Conservation (phyloP, 2,113 vertebrate species). For the Paradisaea rubra region DNA sequence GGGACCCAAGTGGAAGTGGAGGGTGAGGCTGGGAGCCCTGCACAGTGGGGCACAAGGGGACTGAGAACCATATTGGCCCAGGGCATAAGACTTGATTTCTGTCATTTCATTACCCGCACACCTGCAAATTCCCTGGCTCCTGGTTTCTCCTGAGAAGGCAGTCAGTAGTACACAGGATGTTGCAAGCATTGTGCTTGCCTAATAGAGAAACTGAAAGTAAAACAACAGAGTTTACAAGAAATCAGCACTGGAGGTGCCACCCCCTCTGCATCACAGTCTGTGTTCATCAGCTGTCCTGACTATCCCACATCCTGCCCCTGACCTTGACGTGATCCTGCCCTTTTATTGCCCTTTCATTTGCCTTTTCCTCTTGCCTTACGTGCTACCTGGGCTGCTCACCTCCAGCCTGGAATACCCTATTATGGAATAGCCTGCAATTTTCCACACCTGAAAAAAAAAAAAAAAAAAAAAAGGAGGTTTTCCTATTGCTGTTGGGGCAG, state of each 20-base stretch:
- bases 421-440: too few relatives aligned
- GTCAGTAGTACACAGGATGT: rapidly evolving
- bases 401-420: not conserved
- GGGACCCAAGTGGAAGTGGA: not conserved
- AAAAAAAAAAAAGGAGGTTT: not conserved
- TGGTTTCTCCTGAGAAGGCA: not conserved
- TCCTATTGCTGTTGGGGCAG: not conserved
- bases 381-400: not conserved
- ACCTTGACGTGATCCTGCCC: not conserved
- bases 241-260: rapidly evolving
- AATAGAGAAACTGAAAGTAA: not conserved
- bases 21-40: not conserved
- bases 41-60: rapidly evolving
- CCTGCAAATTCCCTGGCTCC: not conserved
- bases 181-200: not conserved
- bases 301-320: rapidly evolving
- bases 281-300: rapidly evolving
- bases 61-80: rapidly evolving
- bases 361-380: rapidly evolving
- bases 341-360: not conserved
- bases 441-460: too few relatives aligned
- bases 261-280: rapidly evolving
- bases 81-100: not conserved
- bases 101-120: rapidly evolving
- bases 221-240: not conserved